phyloP scores from a whole-genome alignment of 2,113 vertebrate species.

The Macquaria australasica region DNA sequence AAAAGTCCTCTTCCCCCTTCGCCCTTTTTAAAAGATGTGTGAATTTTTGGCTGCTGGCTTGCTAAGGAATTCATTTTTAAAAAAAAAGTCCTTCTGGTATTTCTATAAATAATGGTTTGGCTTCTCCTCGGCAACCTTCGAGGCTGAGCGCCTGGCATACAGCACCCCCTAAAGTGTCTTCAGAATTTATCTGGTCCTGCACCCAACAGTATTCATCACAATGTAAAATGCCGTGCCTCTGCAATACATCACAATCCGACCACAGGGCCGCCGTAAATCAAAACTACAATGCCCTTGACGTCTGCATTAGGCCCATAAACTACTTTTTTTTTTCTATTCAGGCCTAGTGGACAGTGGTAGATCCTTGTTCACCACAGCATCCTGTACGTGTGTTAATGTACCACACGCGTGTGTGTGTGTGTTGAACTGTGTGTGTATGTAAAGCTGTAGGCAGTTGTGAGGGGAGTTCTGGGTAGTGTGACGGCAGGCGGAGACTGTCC shows the following conservation, averaged over 20 bases:
- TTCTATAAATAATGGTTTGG: constrained; percentile 68
- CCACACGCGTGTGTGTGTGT: background rate
- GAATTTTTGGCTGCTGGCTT: constrained; percentile 38
- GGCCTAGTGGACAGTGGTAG: constrained; percentile 24
- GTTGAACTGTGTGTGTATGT: background rate
- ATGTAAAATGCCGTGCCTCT: constrained; percentile 67
- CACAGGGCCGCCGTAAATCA: constrained; percentile 78
- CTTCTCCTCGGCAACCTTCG: constrained; percentile 59
- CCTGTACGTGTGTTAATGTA: constrained; percentile 17
- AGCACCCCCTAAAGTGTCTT: constrained; percentile 54
- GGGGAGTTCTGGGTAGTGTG: constrained; percentile 12
- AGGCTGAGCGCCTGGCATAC: constrained; percentile 50
- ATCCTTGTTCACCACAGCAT: constrained; percentile 44
- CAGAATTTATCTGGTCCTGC: constrained; percentile 74
- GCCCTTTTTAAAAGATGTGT: constrained; percentile 34
- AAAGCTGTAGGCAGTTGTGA: constrained; percentile 33
- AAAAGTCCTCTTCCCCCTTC: constrained; percentile 1
- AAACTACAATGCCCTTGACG: constrained; percentile 70
- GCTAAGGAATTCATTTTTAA: constrained; percentile 23
- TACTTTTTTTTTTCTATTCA: constrained; percentile 40
- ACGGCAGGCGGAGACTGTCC: constrained; percentile 45
- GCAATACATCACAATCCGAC: constrained; percentile 72
- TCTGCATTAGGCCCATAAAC: constrained; percentile 72
- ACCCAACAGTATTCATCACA: constrained; percentile 72
- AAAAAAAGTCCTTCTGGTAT: constrained; percentile 11